Conservation (phyloP, 2,797 vertebrate genomes). For the Sparidentex hasta region DNA sequence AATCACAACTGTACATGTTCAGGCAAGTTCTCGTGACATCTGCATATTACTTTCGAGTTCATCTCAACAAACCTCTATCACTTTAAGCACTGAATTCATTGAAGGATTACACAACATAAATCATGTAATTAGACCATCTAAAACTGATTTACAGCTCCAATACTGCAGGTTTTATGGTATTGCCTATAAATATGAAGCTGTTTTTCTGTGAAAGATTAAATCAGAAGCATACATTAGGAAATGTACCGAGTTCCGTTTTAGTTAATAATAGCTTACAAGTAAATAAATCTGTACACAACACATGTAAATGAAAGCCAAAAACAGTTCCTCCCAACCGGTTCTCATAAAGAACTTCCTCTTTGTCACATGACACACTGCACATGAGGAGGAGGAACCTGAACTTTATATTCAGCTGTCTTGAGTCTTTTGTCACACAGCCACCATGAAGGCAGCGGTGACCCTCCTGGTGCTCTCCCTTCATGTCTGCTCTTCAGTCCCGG, state of each 20-base stretch:
- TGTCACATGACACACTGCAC: slow-evolving; percentile 33
- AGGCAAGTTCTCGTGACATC: not conserved
- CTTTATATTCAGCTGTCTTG: not conserved
- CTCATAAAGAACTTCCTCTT: slow-evolving; percentile 7
- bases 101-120: not conserved
- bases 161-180: not conserved
- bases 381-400: slow-evolving; percentile 35
- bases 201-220: not conserved
- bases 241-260: not conserved
- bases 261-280: not conserved
- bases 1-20: not conserved
- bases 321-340: not conserved
- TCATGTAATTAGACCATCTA: no score
- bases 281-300: not conserved
- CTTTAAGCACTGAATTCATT: not conserved
- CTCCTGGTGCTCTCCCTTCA: slow-evolving; percentile 66
- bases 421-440: slow-evolving; percentile 38
- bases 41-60: fast-evolving
- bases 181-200: no score
- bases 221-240: not conserved
- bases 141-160: not conserved
- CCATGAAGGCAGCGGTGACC: slow-evolving; percentile 51
- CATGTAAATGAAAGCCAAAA: slow-evolving; percentile 15
- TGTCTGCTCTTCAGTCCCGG: slow-evolving; percentile 51
- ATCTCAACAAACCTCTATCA: not conserved